Evolutionary conservation across 2,888 invertebrate genomes (phyloP), one percentile per base, ranked within the genome.

Genomic region (Tineola bisselliella): DNA sequence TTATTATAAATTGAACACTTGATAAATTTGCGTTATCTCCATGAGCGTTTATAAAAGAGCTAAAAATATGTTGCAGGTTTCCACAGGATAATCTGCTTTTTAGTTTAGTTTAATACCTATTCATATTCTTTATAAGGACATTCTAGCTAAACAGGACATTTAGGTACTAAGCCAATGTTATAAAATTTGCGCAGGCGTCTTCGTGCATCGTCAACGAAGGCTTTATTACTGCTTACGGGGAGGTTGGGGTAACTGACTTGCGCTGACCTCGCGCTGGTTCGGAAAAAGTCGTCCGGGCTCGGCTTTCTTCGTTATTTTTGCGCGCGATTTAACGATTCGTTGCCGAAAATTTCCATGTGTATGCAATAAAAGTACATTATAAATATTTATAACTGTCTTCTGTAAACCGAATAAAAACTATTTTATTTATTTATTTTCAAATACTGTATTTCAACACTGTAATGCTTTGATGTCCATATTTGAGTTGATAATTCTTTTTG

Each of bases 171-270:
- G 48, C 15, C 48, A 48, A 10, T 15, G 48, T 48, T 48, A 48
- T 48, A 48, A 48, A 48, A 48, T 48, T 48, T 48, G 48, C 68
- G 66, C 62, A 68, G 66, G 64, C 71, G 70, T 66, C 70, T 61
- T 80, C 77, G 77, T 76, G 75, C 76, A 76, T 67, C 80, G 48
- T 48, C 48, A 48, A 13, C 48, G 48, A 13, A 48, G 48, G 48
- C 48, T 48, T 48, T 54, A 18, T 54, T 54, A 25, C 54, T 25
- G 54, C 54, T 25, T 25, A 25, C 54, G 19, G 54, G 18, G 25
- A 54, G 19, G 54, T 54, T 69, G 89, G 88, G 90, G 90, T 90
- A 90, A 90, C 88, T 90, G 90, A 90, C 90, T 90, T 79, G 74
- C 69, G 72, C 75, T 90, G 90, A 90, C 90, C 90, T 86, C 86